These are phyloP conservation scores for Micrastur ruficollis DNA, from an alignment of 2,797 vertebrate genomes.

Conservation along the genomic window DNA sequence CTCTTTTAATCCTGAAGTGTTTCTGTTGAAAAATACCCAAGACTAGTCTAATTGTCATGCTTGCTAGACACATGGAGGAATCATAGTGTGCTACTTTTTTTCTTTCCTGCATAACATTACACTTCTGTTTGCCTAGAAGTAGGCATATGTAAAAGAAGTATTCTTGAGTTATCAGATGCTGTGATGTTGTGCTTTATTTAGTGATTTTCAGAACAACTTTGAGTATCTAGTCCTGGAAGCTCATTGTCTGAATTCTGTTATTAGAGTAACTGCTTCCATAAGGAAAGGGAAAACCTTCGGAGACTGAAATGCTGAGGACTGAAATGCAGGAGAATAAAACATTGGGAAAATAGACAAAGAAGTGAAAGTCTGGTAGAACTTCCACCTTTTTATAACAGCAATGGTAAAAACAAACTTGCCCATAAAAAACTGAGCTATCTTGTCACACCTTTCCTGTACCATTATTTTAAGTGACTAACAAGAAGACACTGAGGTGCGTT, in stretches of 20 bases:
- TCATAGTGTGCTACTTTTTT: background rate
- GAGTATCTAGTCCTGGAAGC: background rate
- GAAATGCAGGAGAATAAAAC: background rate
- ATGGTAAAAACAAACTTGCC: background rate
- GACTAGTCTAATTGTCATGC: background rate
- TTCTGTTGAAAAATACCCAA: background rate
- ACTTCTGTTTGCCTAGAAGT: background rate
- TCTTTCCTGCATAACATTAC: background rate
- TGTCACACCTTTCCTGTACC: background rate
- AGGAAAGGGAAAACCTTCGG: background rate
- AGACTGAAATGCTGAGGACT: background rate
- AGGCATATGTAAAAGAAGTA: background rate
- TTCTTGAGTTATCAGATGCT: background rate
- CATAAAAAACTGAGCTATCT: background rate
- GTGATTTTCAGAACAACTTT: background rate
- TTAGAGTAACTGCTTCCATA: background rate
- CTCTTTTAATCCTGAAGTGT: background rate
- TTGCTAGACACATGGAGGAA: background rate
- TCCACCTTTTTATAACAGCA: background rate
- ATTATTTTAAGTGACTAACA: background rate
- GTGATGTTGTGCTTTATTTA: background rate
- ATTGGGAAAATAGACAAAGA: background rate
- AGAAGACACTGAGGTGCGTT: background rate
- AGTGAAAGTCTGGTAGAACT: background rate
- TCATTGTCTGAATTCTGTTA: background rate